These are phyloP conservation scores for Doryteuthis pealeii DNA, from an alignment of 1,140 invertebrate genomes.

Conservation along the genomic window DNA sequence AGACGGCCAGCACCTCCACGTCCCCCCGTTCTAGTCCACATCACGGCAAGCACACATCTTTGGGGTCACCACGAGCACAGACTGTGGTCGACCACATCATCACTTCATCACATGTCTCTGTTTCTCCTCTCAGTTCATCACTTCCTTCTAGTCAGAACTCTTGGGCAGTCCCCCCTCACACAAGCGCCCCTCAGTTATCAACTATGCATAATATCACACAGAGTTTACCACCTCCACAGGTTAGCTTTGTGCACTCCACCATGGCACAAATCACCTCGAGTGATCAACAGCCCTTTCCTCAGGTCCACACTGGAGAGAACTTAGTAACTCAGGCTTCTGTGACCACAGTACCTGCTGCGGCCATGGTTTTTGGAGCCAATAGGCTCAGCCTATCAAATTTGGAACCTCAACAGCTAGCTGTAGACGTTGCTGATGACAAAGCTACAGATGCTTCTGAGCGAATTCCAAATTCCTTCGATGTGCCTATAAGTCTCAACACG, in stretches of 20 bases:
- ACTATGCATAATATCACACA: slow-evolving; percentile 9
- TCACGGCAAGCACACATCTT: slow-evolving; percentile 29
- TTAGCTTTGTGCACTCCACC: background rate
- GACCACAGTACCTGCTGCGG: background rate
- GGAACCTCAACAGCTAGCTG: background rate
- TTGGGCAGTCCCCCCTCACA: background rate
- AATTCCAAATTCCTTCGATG: slow-evolving; percentile 2
- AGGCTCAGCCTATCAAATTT: background rate
- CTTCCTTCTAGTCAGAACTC: slow-evolving; percentile 13
- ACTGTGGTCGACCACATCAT: background rate
- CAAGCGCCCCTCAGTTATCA: background rate
- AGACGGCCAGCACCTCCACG: slow-evolving; percentile 11
- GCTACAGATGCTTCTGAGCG: background rate
- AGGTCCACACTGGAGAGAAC: background rate
- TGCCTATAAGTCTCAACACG: slow-evolving; percentile 5
- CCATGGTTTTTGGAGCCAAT: background rate
- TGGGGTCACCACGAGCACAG: slow-evolving; percentile 7
- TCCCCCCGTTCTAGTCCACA: slow-evolving; percentile 25
- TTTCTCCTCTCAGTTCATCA: slow-evolving; percentile 1
- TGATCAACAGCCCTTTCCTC: background rate
- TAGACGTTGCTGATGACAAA: background rate
- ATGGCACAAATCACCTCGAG: background rate
- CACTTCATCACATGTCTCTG: background rate
- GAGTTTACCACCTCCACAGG: slow-evolving; percentile 5
- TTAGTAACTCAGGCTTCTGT: background rate